phyloP scores from a whole-genome alignment of 2,113 vertebrate genomes.

The Nothocercus julius region DNA sequence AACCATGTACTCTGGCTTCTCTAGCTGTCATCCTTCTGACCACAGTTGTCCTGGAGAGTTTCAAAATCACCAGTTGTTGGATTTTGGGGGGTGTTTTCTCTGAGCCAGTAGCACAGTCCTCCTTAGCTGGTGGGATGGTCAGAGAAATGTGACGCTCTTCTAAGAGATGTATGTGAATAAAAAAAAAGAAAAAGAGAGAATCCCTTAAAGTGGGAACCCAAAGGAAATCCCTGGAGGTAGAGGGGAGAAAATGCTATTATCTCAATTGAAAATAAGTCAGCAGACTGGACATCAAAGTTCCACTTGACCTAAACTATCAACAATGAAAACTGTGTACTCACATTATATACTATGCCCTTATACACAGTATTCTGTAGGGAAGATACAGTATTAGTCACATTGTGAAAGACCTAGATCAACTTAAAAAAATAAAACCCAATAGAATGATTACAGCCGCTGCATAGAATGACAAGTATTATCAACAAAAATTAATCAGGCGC shows the following conservation, averaged over 20 bases:
- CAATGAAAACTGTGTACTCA: conserved; percentile 67
- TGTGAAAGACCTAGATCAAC: conserved; percentile 95
- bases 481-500: conserved; percentile 99
- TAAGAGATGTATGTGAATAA: neutral
- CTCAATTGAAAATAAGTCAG: conserved; percentile 47
- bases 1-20: accelerated
- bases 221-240: neutral
- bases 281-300: conserved; percentile 61
- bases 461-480: conserved; percentile 99
- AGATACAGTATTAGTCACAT: conserved; percentile 85
- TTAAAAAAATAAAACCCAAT: conserved; percentile 98
- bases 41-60: neutral
- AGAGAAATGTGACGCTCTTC: neutral
- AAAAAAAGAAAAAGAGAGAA: neutral
- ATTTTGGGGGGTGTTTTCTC: neutral
- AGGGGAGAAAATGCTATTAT: conserved; percentile 18
- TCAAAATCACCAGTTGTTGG: neutral
- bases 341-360: conserved; percentile 74
- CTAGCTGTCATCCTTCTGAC: neutral
- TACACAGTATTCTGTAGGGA: conserved; percentile 66
- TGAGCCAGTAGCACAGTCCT: neutral
- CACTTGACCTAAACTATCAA: conserved; percentile 68
- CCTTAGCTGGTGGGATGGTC: neutral
- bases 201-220: neutral
- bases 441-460: conserved; percentile 96